Conservation (phyloP, 2,113 vertebrate species). For the Erinaceus europaeus region DNA sequence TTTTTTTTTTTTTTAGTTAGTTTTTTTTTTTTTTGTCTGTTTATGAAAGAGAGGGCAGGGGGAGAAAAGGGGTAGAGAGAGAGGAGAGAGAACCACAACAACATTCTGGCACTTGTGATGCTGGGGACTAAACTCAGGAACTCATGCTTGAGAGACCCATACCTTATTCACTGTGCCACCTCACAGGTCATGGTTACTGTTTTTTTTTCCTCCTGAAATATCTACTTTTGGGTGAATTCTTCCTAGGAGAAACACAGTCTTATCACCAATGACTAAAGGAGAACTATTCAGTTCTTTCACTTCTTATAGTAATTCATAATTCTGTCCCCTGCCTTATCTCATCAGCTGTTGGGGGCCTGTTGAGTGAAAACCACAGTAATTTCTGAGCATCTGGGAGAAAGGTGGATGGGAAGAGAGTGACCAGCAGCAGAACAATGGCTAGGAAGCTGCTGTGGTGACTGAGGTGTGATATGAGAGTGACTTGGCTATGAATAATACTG, state of each 20-base stretch:
- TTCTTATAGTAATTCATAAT: neutral
- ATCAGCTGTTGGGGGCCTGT: neutral
- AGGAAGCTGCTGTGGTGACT: neutral
- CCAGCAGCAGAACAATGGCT: fast-evolving
- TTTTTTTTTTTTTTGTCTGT: no score
- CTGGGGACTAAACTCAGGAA: no score
- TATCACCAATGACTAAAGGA: slow-evolving; percentile 37
- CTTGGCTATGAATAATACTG: neutral
- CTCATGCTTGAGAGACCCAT: no score
- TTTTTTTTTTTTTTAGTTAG: no score
- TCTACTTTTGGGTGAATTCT: slow-evolving; percentile 25
- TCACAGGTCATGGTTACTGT: no score
- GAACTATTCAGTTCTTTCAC: slow-evolving; percentile 18
- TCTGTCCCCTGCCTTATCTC: slow-evolving; percentile 30
- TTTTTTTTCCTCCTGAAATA: no score
- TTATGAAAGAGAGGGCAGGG: no score
- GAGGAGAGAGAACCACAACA: no score
- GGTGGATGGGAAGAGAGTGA: neutral
- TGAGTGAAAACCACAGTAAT: neutral
- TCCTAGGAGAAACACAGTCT: slow-evolving; percentile 19
- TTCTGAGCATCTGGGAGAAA: neutral
- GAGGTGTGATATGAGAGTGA: neutral
- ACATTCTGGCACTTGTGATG: no score
- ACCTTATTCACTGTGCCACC: no score
- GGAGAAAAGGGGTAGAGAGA: no score